Evolutionary conservation across 2,888 invertebrate genomes (phyloP).

Genomic region (Chloroclysta siterata): DNA sequence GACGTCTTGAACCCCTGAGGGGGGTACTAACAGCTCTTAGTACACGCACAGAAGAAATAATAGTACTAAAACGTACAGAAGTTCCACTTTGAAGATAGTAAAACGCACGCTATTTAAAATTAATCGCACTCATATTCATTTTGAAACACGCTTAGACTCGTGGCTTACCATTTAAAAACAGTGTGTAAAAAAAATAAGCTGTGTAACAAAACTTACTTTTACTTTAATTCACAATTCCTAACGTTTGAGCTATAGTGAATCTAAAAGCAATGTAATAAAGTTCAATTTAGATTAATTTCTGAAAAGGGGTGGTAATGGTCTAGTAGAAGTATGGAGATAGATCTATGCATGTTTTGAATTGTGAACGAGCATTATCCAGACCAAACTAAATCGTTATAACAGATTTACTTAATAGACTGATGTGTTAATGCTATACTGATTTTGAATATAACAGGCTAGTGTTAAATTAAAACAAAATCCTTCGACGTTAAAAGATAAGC

Average conservation of each 20-base stretch:
- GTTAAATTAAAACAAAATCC: too few species aligned
- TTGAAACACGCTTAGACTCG: not conserved
- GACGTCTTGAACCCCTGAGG: constrained; percentile 76
- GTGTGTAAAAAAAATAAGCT: not conserved
- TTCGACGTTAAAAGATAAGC: too few species aligned
- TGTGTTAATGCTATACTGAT: not conserved
- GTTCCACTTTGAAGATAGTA: constrained; percentile 4
- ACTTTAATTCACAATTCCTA: not conserved
- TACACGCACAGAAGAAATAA: constrained; percentile 42
- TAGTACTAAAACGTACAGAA: constrained; percentile 16
- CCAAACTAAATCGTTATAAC: constrained; percentile 38
- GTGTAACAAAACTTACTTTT: not conserved
- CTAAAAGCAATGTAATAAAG: constrained; percentile 5
- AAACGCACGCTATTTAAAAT: not conserved
- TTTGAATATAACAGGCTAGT: too few species aligned
- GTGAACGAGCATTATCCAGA: constrained; percentile 39
- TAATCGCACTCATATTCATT: not conserved
- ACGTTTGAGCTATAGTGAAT: constrained; percentile 45
- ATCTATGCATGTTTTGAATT: constrained; percentile 56
- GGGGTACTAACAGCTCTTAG: constrained; percentile 73
- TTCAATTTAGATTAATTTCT: not conserved
- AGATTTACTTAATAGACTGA: constrained; percentile 9
- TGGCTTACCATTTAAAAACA: not conserved
- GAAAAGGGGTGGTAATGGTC: constrained; percentile 10
- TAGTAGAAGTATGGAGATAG: constrained; percentile 53